Percentiles rank a stretch among this genome's conserved stretches.
These are phyloP conservation scores for Aphelinus certus DNA, from an alignment of 1,140 invertebrate genomes.

Conservation along the genomic window DNA sequence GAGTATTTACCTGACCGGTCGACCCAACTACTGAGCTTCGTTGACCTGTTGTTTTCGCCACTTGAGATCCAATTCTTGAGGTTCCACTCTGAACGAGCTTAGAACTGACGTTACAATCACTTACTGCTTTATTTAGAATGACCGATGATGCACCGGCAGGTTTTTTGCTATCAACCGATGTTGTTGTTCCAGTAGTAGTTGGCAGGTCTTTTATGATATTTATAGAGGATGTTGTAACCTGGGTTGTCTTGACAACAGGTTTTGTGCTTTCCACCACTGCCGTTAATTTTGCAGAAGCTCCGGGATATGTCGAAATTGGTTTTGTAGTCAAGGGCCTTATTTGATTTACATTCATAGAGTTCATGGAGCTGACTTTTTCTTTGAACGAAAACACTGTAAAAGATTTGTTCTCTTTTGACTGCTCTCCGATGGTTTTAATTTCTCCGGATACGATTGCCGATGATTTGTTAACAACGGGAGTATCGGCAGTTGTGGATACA, in stretches of 20 bases:
- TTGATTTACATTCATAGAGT: constrained; percentile 48
- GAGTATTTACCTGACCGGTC: background rate
- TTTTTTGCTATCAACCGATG: constrained; percentile 42
- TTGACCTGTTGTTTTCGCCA: background rate
- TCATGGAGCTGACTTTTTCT: constrained; percentile 52
- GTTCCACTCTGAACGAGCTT: constrained; percentile 52
- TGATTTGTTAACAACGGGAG: constrained; percentile 6
- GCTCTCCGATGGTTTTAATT: constrained; percentile 42
- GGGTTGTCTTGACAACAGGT: constrained; percentile 12
- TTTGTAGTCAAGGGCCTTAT: constrained; percentile 41
- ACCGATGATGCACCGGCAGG: constrained; percentile 42
- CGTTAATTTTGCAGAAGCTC: constrained; percentile 32
- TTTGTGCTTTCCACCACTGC: background rate
- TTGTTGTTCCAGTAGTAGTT: constrained; percentile 9
- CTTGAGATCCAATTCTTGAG: constrained; percentile 30
- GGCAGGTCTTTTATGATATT: constrained; percentile 45
- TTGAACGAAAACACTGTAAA: constrained; percentile 44
- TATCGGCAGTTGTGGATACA: background rate
- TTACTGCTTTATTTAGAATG: constrained; percentile 52
- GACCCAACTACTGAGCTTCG: background rate
- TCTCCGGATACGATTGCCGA: background rate
- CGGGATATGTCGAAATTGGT: constrained; percentile 15
- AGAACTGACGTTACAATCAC: constrained; percentile 57
- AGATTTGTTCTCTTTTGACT: constrained; percentile 43
- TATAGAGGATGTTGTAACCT: constrained; percentile 22